A percentile compares a stretch with the other conserved stretches of the same genome.
phyloP scores from a whole-genome alignment of 2,888 invertebrate species.

The Pseudococcus jackbeardsleyi region DNA sequence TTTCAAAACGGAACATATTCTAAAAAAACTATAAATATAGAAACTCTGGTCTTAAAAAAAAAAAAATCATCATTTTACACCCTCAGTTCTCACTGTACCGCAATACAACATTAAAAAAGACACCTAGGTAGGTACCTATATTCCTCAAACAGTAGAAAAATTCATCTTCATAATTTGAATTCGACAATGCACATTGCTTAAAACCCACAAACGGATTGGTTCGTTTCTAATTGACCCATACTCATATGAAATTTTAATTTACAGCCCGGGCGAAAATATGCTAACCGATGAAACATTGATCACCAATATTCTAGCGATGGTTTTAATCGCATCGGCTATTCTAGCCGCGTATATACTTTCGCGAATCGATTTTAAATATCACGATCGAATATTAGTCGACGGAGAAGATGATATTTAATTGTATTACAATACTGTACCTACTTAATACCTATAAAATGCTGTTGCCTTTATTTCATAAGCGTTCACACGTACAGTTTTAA shows the following conservation, averaged over 20 bases:
- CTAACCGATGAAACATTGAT: conserved; percentile 76
- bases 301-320: conserved; percentile 79
- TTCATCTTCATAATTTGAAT: too few species aligned
- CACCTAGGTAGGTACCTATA: too few species aligned
- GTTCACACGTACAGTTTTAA: not conserved
- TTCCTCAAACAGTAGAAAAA: too few species aligned
- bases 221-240: not conserved
- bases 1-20: too few species aligned
- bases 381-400: conserved; percentile 72
- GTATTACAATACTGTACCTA: not conserved
- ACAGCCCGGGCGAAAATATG: conserved; percentile 53
- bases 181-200: not conserved
- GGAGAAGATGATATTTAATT: conserved; percentile 60
- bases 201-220: not conserved
- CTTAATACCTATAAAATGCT: not conserved
- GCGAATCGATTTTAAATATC: conserved; percentile 74
- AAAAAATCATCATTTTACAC: too few species aligned
- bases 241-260: conserved; percentile 51
- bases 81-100: too few species aligned
- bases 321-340: conserved; percentile 76
- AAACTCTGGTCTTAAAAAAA: too few species aligned
- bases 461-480: not conserved
- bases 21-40: too few species aligned
- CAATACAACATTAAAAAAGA: too few species aligned
- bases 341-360: conserved; percentile 78